Evolutionary conservation across 2,113 vertebrate genomes (phyloP).

Genomic region (Sturnira hondurensis): DNA sequence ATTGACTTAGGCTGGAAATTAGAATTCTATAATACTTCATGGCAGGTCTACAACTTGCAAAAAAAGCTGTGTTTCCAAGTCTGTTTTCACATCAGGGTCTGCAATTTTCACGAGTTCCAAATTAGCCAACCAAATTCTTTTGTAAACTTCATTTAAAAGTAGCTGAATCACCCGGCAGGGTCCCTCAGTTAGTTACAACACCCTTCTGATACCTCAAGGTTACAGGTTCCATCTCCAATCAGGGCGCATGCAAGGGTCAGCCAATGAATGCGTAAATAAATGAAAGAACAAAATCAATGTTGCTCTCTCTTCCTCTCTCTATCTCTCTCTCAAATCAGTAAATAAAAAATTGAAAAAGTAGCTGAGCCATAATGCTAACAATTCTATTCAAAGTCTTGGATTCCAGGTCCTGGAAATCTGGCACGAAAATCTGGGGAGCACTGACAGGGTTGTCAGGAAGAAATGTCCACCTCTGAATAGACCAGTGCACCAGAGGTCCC

Average conservation of each 20-base stretch:
- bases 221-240: no score
- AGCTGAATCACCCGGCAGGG: neutral
- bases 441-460: neutral
- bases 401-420: no score
- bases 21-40: neutral
- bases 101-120: neutral
- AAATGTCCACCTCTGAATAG: neutral
- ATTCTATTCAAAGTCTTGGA: neutral
- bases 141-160: neutral
- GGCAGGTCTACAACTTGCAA: neutral
- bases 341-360: no score
- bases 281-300: no score
- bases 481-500: neutral
- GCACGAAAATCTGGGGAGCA: neutral
- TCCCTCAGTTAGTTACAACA: no score
- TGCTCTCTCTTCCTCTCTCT: no score
- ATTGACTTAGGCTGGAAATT: neutral
- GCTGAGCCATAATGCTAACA: neutral
- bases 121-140: neutral
- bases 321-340: no score
- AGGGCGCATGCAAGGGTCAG: no score
- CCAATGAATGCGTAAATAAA: no score
- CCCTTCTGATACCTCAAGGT: no score
- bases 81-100: neutral
- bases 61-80: neutral